Base-by-base conservation (phyloP, 2,888 invertebrate species). In the Hirtodrosophila histrioides region DNA sequence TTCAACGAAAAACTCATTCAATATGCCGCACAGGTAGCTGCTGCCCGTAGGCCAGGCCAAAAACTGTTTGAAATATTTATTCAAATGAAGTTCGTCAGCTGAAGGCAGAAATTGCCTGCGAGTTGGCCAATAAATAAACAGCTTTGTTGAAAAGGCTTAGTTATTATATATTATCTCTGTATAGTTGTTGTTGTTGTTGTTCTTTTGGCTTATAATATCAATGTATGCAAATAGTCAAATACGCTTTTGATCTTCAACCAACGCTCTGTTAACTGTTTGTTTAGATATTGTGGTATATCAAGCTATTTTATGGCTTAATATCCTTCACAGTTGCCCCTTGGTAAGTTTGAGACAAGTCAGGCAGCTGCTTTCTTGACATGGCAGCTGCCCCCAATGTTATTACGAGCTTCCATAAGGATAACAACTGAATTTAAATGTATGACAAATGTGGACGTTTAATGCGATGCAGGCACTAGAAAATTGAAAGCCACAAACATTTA, bases 11-110 rank as follows among this genome's bases (percentile, higher is more conserved):
- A 54, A 62, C 62, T 63, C 75, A 75, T 75, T 67, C 56, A 78
- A 71, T 71, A 78, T 77, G 67, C 75, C 35, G 27, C n/a, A 73
- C 74, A 77, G 77, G 74, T 74, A 73, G 45, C 37, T 43, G 51
- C 37, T 43, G 51, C 10, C 35, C 49, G 31, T 37, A 56, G 60
- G 56, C 36, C 45, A 39, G 58, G 35, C 61, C 36, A 48, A 36
- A 65, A 69, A 68, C 37, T 10, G 31, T 72, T 66, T 56, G 44
- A 55, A 72, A 73, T 72, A 76, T 76, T 65, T 77, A 77, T 77
- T 68, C 53, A 72, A 75, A 77, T 72, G 57, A 55, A 61, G 61
- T 57, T 54, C 44, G 53, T 31, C 58, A 44, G 36, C 57, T 55
- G 39, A 55, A 63, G 61, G 62, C 17, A 17, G 17, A 17, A 48